Evolutionary conservation across 92 coral and sea anemone genomes (phyloP).

Genomic region (Epizoanthus illoricatus): DNA sequence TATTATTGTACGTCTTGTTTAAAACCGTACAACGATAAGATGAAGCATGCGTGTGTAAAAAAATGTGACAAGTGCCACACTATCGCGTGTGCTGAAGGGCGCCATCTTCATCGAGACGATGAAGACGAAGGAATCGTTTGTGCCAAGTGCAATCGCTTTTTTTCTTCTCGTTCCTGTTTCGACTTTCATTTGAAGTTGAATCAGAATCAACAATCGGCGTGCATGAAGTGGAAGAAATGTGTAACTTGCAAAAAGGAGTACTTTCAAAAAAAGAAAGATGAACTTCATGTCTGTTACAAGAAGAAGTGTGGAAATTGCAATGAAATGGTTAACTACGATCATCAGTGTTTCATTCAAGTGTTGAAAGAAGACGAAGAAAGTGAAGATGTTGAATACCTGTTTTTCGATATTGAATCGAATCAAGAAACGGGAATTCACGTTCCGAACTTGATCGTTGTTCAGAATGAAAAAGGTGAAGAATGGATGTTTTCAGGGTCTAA

Average conservation of each 20-base stretch:
- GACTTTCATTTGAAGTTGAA: not conserved
- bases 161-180: not conserved
- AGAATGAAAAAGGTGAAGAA: not conserved
- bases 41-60: not conserved
- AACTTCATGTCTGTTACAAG: not conserved
- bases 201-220: not conserved
- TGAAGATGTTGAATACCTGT: not conserved
- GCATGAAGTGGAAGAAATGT: not conserved
- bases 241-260: not conserved
- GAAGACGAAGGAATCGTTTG: not conserved
- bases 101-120: not conserved
- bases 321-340: not conserved
- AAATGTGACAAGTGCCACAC: too few relatives aligned
- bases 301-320: not conserved
- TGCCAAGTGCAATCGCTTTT: not conserved
- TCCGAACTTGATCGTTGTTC: not conserved
- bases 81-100: too few relatives aligned
- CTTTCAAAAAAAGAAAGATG: accelerated
- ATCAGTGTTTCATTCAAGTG: not conserved
- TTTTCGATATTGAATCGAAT: not conserved
- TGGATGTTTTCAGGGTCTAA: not conserved
- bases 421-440: not conserved
- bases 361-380: accelerated
- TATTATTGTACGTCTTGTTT: not conserved
- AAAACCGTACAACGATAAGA: not conserved